Conservation (phyloP, 1,140 invertebrate species). For the Trichonephila clavata region DNA sequence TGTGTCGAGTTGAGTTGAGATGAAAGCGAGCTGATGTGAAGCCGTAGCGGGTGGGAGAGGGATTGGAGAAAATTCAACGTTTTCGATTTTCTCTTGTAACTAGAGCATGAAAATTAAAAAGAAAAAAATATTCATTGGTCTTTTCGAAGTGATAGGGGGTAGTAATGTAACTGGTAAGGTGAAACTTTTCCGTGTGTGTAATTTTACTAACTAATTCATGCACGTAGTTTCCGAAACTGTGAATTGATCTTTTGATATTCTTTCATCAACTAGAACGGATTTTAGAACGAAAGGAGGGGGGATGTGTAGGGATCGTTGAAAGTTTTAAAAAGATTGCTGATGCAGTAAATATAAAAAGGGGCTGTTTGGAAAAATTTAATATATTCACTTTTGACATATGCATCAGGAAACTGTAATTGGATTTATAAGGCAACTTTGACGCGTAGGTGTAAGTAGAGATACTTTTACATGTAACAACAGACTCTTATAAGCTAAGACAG, state of each 20-base stretch:
- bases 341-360: no score
- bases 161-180: not conserved
- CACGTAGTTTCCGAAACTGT: not conserved
- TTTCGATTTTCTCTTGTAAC: slow-evolving; percentile 35
- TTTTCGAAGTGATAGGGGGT: not conserved
- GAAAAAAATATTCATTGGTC: slow-evolving; percentile 6
- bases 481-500: no score
- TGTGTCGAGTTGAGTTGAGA: slow-evolving; percentile 56
- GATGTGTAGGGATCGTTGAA: not conserved
- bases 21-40: slow-evolving; percentile 58
- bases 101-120: slow-evolving; percentile 60
- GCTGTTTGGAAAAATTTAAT: no score
- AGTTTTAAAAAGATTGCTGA: not conserved
- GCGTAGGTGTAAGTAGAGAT: no score
- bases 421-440: no score
- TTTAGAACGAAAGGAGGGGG: not conserved
- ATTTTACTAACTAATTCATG: slow-evolving; percentile 33
- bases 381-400: no score
- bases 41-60: not conserved
- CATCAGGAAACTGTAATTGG: no score
- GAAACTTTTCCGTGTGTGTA: slow-evolving; percentile 1
- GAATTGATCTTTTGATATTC: not conserved
- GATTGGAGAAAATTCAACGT: no score
- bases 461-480: no score
- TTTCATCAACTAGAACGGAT: slow-evolving; percentile 2